Conservation (phyloP, 2,888 invertebrate species). For the Amblyjoppa proteus region DNA sequence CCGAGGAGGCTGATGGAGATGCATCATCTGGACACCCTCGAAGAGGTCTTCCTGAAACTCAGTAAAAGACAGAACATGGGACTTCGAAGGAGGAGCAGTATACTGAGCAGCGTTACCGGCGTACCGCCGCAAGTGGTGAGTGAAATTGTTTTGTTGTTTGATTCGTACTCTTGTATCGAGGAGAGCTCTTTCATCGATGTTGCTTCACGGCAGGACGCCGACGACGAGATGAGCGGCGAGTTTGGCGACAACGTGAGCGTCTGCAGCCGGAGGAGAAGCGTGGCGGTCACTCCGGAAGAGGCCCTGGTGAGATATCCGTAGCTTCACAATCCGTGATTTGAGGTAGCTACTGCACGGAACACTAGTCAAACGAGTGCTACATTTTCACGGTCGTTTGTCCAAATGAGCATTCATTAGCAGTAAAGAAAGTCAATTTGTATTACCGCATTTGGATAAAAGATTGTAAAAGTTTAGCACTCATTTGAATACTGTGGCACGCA, state of each 20-base stretch:
- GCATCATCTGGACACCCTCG: constrained; percentile 91
- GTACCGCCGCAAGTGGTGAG: constrained; percentile 83
- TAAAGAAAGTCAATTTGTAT: too few relatives aligned
- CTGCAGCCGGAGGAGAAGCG: constrained; percentile 89
- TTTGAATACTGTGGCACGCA: too few relatives aligned
- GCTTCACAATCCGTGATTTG: neutral
- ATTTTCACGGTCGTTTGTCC: too few relatives aligned
- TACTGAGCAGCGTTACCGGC: constrained; percentile 89
- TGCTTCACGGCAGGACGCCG: constrained; percentile 75
- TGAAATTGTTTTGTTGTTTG: neutral
- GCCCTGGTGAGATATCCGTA: constrained; percentile 69
- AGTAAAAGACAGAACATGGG: constrained; percentile 93
- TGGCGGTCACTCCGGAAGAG: constrained; percentile 87
- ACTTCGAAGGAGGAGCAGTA: constrained; percentile 92
- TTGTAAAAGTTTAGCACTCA: too few relatives aligned
- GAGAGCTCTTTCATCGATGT: neutral
- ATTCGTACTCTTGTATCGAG: neutral
- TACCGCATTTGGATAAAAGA: too few relatives aligned
- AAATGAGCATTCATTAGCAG: too few relatives aligned
- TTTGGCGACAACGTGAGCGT: constrained; percentile 95
- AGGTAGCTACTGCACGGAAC: too few relatives aligned
- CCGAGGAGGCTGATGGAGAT: constrained; percentile 90
- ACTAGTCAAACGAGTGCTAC: too few relatives aligned
- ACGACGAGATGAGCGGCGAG: constrained; percentile 92
- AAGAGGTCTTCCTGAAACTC: constrained; percentile 93